Evolutionary conservation across 1,140 invertebrate genomes (phyloP).

Genomic region (Melitaea cinxia): DNA sequence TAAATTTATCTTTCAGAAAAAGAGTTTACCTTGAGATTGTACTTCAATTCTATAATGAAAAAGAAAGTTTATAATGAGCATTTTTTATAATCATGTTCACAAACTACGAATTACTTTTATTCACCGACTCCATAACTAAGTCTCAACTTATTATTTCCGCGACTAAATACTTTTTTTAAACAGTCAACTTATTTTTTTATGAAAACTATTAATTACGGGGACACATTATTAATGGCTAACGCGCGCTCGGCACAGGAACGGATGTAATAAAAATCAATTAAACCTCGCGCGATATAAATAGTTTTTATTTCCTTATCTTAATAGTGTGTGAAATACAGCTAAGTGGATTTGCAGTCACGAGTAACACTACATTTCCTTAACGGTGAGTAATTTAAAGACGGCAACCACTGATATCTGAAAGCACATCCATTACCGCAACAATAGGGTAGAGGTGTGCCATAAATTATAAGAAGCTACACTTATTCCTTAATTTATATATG

Average conservation of each 20-base stretch:
- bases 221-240: neutral
- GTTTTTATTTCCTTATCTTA: conserved; percentile 73
- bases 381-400: conserved; percentile 76
- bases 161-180: too few relatives aligned
- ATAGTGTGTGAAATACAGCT: conserved; percentile 67
- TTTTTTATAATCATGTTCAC: too few relatives aligned
- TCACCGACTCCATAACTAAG: too few relatives aligned
- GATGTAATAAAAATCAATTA: conserved; percentile 73
- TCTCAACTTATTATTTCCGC: too few relatives aligned
- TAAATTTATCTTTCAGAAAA: too few relatives aligned
- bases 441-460: conserved; percentile 62
- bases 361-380: conserved; percentile 65
- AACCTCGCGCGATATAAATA: conserved; percentile 48
- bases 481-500: conserved; percentile 69
- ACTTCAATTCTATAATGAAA: too few relatives aligned
- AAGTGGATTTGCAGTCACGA: conserved; percentile 69
- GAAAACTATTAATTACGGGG: neutral
- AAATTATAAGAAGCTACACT: conserved; percentile 71
- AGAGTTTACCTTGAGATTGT: too few relatives aligned
- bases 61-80: too few relatives aligned
- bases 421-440: conserved; percentile 73
- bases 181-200: neutral
- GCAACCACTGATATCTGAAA: conserved; percentile 68
- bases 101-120: too few relatives aligned
- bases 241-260: conserved; percentile 38